Evolutionary conservation across 2,888 invertebrate species (phyloP), one percentile per base, ranked within the genome.

Genomic region (Clusia tigrina): DNA sequence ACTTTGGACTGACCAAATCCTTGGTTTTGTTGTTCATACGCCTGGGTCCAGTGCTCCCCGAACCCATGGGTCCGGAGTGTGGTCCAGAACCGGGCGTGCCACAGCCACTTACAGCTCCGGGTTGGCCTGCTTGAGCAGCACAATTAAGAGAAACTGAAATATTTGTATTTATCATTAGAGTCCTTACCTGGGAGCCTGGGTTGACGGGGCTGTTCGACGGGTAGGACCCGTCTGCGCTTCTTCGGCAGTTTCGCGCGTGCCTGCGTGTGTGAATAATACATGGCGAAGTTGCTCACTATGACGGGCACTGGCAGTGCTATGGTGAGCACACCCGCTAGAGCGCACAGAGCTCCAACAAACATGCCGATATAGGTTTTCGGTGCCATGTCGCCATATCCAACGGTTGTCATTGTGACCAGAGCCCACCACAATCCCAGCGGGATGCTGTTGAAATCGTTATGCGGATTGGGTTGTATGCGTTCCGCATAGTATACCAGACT

Each of bases 391-490:
- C 98, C 98, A 84, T 98, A 98, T 52, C 98, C 98, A 64, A 98
- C 97, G 0, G 96, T 96, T 73, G 98, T 98, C 98, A 98, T 98
- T 72, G 98, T 98, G 71, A 98, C 97, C 85, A 98, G 89, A 53
- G 98, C 98, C 98, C 98, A 98, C 98, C 98, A 98, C 70, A 98
- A 86, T 53, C 98, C 98, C 77, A 96, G 87, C 53, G 98, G 98
- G 87, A 98, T 98, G 85, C 96, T 96, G 84, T 96, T 95, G 87
- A 98, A 98, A 86, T 97, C 96, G 86, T 98, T 98, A 83, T 95
- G 91, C 66, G 95, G 95, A 86, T 95, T 95, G 71, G 92, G 93
- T 85, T 95, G 94, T 79, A 97, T 96, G 79, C 97, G 88, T 85
- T 98, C 98, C 66, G 98, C 98, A 85, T 98, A 98, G 85, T 96